Conservation (phyloP, 2,113 vertebrate species). For the Melanocharis versteri region DNA sequence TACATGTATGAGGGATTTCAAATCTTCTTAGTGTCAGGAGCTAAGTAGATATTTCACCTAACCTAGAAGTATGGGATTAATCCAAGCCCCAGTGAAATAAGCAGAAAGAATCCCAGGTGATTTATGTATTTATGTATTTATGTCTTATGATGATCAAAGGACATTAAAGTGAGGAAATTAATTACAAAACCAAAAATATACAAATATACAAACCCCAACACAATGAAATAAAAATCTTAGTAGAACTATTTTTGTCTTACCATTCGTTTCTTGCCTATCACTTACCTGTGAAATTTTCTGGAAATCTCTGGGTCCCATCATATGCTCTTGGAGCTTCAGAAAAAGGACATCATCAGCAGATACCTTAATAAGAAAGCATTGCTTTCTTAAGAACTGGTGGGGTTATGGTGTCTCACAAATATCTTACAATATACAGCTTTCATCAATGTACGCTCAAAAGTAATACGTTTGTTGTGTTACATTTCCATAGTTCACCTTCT, state of each 20-base stretch:
- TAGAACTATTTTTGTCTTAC: background rate
- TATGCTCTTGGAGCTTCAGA: background rate
- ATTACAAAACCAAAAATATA: background rate
- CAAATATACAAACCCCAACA: fast-evolving
- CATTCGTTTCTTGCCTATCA: background rate
- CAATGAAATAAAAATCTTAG: background rate
- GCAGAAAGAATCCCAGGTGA: background rate
- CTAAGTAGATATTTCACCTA: background rate
- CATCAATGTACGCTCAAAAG: background rate
- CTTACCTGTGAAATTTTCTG: background rate
- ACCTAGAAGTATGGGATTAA: background rate
- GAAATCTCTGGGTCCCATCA: background rate
- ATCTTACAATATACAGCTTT: background rate
- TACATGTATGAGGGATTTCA: background rate
- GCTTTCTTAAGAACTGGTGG: background rate
- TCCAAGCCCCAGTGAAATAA: background rate
- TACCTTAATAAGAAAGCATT: background rate
- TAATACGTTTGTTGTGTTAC: background rate
- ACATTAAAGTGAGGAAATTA: background rate
- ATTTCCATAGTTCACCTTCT: background rate
- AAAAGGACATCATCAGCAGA: background rate
- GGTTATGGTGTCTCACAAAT: background rate
- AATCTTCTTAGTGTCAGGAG: background rate
- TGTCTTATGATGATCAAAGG: background rate
- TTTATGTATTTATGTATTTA: too few relatives aligned